phyloP scores from a whole-genome alignment of 2,888 invertebrate species.

The Yponomeuta evonymella region DNA sequence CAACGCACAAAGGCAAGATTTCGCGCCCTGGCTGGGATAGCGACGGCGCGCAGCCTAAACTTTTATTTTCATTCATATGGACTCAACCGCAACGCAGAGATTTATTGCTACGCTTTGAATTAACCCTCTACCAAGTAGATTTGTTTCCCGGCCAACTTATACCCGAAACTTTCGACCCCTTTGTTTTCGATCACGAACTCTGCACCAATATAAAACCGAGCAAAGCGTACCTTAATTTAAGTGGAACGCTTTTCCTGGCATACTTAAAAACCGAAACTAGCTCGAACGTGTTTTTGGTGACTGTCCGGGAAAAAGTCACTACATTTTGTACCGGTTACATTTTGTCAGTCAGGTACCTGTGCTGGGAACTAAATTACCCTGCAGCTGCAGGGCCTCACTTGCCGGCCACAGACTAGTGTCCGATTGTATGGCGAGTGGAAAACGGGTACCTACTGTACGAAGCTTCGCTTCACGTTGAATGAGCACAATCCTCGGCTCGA shows the following conservation, averaged over 20 bases:
- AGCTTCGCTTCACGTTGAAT: background rate
- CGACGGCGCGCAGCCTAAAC: background rate
- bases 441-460: background rate
- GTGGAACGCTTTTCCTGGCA: background rate
- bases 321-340: background rate
- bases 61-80: background rate
- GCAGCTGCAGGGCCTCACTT: background rate
- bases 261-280: background rate
- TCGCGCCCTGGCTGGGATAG: background rate
- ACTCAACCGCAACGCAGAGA: background rate
- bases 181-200: background rate
- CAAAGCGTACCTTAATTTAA: background rate
- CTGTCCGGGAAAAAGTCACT: background rate
- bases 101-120: background rate
- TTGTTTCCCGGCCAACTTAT: background rate
- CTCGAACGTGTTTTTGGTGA: background rate
- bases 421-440: background rate
- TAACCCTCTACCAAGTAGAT: background rate
- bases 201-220: background rate
- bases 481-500: background rate
- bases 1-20: background rate
- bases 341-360: constrained; percentile 1
- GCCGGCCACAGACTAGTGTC: background rate
- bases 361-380: background rate
- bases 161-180: background rate